Conservation (phyloP, 2,888 invertebrate genomes). For the Scaptomyza cyrtandrae region DNA sequence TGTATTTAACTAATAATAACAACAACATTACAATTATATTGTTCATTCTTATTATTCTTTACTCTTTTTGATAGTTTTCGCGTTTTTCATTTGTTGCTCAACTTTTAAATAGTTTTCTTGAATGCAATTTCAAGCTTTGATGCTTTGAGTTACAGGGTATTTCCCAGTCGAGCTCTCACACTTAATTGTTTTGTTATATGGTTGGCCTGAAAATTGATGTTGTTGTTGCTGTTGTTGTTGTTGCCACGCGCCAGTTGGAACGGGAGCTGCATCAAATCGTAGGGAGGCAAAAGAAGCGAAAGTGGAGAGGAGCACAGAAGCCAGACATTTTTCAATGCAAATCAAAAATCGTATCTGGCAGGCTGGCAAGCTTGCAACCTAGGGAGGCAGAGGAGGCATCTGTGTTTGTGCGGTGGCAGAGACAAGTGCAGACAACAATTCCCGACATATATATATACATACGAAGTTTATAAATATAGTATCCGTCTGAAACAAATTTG, state of each 20-base stretch:
- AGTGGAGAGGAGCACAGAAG: conserved; percentile 12
- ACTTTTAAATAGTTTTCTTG: too few relatives aligned
- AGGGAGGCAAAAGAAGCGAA: conserved; percentile 6
- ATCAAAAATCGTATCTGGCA: conserved; percentile 59
- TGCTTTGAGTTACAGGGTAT: neutral
- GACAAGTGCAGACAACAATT: conserved; percentile 71
- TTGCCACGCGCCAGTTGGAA: conserved; percentile 49
- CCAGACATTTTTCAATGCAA: conserved; percentile 61
- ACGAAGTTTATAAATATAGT: conserved; percentile 18
- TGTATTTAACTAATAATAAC: too few relatives aligned
- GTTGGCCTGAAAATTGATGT: conserved; percentile 27
- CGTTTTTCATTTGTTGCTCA: too few relatives aligned
- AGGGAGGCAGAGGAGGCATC: conserved; percentile 9
- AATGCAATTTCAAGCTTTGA: neutral
- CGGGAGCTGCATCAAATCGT: conserved; percentile 5
- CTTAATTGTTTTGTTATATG: conserved; percentile 9
- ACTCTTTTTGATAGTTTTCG: too few relatives aligned
- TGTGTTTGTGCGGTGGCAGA: conserved; percentile 14
- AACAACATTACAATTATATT: too few relatives aligned
- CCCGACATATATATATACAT: conserved; percentile 49
- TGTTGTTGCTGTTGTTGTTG: conserved; percentile 23
- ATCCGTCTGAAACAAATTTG: conserved; percentile 40
- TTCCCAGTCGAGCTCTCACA: neutral
- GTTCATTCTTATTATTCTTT: too few relatives aligned
- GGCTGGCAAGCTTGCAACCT: neutral